Evolutionary conservation across 2,113 vertebrate species (phyloP).

Genomic region (Sceloporus tristichus): DNA sequence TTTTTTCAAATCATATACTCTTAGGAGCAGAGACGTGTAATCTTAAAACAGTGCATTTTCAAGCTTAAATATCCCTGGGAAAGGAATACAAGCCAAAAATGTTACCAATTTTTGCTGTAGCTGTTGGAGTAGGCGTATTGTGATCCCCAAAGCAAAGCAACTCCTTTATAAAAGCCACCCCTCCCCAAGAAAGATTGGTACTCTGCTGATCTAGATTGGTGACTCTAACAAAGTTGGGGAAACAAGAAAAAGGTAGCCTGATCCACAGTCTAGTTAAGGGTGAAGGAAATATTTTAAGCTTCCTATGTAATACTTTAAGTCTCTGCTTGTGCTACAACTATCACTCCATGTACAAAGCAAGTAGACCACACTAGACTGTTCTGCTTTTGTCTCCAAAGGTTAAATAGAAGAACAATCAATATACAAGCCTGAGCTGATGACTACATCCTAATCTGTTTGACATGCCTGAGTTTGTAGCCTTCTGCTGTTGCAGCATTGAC

Average conservation of each 20-base stretch:
- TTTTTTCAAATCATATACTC: background rate
- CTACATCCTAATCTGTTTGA: background rate
- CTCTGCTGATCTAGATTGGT: background rate
- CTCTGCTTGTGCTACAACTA: background rate
- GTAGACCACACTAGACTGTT: background rate
- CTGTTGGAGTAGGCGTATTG: background rate
- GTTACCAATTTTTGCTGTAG: background rate
- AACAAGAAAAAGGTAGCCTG: background rate
- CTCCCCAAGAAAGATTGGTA: background rate
- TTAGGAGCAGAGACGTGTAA: background rate
- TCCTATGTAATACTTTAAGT: background rate
- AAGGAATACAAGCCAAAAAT: background rate
- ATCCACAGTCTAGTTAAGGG: background rate
- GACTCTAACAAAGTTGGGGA: background rate
- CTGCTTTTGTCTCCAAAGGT: background rate
- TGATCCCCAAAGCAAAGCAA: background rate
- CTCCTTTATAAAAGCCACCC: background rate
- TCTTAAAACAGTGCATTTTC: background rate
- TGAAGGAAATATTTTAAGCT: background rate
- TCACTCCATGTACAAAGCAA: background rate
- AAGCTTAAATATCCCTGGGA: too few relatives aligned
- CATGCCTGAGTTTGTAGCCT: background rate
- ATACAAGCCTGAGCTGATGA: background rate
- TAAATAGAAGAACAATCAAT: background rate
- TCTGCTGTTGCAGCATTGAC: background rate